These are phyloP conservation scores for Teleopsis dalmanni DNA, from an alignment of 1,140 invertebrate species.

Conservation along the genomic window DNA sequence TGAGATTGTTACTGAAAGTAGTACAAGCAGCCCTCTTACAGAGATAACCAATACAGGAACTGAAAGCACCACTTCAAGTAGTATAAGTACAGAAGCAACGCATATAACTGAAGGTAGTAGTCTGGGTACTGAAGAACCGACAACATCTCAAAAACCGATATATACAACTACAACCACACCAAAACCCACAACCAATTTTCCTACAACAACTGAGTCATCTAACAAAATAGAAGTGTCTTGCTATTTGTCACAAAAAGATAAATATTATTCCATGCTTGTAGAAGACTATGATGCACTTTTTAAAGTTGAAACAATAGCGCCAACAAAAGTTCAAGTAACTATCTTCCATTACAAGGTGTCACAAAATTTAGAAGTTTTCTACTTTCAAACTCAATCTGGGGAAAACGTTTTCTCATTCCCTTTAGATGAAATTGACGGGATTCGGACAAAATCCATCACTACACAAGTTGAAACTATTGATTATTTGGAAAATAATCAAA, in stretches of 20 bases:
- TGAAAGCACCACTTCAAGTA: too few species aligned
- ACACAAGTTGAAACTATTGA: not conserved
- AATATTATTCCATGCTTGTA: too few species aligned
- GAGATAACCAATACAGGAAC: too few species aligned
- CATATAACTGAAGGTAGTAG: not conserved
- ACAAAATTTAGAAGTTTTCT: not conserved
- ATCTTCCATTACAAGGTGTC: not conserved
- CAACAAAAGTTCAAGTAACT: not conserved
- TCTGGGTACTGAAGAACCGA: not conserved
- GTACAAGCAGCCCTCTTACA: too few species aligned
- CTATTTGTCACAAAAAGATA: not conserved
- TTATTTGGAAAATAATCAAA: not conserved
- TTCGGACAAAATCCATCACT: too few species aligned
- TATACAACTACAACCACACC: slow-evolving; percentile 2
- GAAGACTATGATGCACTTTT: not conserved
- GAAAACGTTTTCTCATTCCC: too few species aligned
- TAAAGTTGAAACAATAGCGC: not conserved
- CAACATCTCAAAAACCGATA: not conserved
- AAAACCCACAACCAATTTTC: not conserved
- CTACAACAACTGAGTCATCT: not conserved
- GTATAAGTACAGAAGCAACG: not conserved
- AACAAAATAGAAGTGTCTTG: too few species aligned
- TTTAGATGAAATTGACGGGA: too few species aligned
- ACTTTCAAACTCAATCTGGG: not conserved
- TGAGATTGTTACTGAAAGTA: too few species aligned